Conservation (phyloP, 2,113 vertebrate species). For the Phrynocephalus versicolor region DNA sequence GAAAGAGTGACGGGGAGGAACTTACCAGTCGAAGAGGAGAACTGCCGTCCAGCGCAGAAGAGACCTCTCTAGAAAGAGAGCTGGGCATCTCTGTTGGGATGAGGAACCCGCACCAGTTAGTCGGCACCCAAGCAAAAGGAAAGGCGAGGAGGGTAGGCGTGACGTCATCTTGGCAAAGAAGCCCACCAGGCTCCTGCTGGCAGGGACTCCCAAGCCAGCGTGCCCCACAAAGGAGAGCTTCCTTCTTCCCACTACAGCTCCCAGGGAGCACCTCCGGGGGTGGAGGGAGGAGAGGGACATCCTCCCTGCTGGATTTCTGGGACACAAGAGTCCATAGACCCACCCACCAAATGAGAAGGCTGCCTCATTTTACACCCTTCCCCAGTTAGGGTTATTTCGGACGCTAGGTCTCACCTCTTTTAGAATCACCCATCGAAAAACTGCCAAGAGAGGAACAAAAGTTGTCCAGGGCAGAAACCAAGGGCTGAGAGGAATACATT, state of each 20-base stretch:
- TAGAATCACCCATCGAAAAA: conserved; percentile 83
- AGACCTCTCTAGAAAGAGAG: conserved; percentile 77
- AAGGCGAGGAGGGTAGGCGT: too few species aligned
- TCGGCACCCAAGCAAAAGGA: not conserved
- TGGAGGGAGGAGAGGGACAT: too few species aligned
- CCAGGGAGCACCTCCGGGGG: not conserved
- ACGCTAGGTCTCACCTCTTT: conserved; percentile 80
- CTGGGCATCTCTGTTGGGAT: conserved; percentile 73
- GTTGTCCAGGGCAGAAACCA: conserved; percentile 81
- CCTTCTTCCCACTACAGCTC: not conserved
- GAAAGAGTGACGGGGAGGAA: conserved; percentile 34
- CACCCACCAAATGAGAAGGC: too few species aligned
- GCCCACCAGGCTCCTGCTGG: not conserved
- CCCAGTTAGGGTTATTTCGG: not conserved
- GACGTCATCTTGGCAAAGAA: not conserved
- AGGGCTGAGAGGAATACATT: conserved; percentile 73
- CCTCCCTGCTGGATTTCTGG: not conserved
- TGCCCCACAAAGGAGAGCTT: not conserved
- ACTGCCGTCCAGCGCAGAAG: conserved; percentile 69
- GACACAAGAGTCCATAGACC: too few species aligned
- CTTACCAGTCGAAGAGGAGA: conserved; percentile 76
- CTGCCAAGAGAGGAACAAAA: conserved; percentile 85
- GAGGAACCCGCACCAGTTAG: conserved; percentile 46
- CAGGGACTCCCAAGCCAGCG: not conserved
- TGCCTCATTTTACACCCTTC: not conserved